These are phyloP conservation scores for Epinotia nisella DNA, from an alignment of 2,888 invertebrate species.

Conservation along the genomic window DNA sequence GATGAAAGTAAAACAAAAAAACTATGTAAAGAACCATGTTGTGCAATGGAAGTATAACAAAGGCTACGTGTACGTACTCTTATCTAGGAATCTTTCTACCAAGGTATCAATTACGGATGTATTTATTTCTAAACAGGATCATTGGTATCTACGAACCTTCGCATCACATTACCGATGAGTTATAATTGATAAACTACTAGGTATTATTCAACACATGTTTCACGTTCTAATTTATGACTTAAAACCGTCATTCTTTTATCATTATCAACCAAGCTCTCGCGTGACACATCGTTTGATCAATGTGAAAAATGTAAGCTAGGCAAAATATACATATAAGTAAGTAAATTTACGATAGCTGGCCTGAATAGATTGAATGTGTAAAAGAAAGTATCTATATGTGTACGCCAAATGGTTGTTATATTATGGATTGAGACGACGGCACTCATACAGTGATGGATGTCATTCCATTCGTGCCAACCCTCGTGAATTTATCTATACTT, in stretches of 20 bases:
- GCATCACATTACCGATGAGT: conserved; percentile 13
- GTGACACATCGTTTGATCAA: background rate
- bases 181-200: conserved; percentile 28
- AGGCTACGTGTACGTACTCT: background rate
- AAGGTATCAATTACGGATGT: background rate
- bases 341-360: no score
- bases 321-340: no score
- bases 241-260: conserved; percentile 6
- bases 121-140: conserved; percentile 35
- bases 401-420: no score
- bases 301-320: background rate
- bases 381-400: no score
- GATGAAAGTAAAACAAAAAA: no score
- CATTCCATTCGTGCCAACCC: background rate
- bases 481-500: background rate
- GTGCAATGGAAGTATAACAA: background rate
- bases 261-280: background rate
- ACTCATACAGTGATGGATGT: background rate
- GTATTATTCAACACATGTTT: conserved; percentile 9
- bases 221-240: conserved; percentile 23
- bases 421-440: background rate
- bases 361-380: no score
- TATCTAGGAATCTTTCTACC: background rate
- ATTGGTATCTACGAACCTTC: conserved; percentile 32
- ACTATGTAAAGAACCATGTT: background rate